Evolutionary conservation across 2,888 invertebrate genomes (phyloP).

Genomic region (Monochamus alternatus): DNA sequence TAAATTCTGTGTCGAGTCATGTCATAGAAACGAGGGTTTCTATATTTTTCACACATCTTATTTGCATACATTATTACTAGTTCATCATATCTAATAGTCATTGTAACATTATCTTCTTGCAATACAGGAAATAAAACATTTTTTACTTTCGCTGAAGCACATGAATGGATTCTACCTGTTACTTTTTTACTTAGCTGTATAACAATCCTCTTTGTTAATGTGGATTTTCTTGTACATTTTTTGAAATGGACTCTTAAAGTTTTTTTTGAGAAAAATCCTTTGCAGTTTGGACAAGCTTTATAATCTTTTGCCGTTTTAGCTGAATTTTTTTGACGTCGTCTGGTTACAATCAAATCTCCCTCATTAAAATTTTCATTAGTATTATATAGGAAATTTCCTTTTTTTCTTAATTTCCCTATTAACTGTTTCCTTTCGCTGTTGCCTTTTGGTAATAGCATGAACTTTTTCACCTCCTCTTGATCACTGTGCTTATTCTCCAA

Average conservation of each 20-base stretch:
- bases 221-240: no score
- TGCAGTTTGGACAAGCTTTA: no score
- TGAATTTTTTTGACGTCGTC: constrained; percentile 15
- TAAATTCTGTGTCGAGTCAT: constrained; percentile 49
- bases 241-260: no score
- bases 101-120: constrained; percentile 22
- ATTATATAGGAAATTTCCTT: constrained; percentile 37
- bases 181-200: constrained; percentile 18
- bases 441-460: constrained; percentile 29
- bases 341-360: constrained; percentile 24
- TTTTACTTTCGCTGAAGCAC: constrained; percentile 21
- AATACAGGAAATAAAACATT: constrained; percentile 21
- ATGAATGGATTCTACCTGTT: constrained; percentile 22
- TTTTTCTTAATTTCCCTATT: constrained; percentile 25
- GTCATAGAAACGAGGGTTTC: constrained; percentile 44
- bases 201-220: not conserved
- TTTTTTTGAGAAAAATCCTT: no score
- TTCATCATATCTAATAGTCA: constrained; percentile 29
- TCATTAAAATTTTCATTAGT: constrained; percentile 22
- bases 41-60: constrained; percentile 42
- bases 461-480: constrained; percentile 38
- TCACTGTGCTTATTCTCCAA: constrained; percentile 31
- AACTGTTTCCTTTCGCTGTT: constrained; percentile 22
- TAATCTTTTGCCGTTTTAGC: no score
- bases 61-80: constrained; percentile 37